Evolutionary conservation across 1,140 invertebrate genomes (phyloP).

Genomic region (Steinernema feltiae): DNA sequence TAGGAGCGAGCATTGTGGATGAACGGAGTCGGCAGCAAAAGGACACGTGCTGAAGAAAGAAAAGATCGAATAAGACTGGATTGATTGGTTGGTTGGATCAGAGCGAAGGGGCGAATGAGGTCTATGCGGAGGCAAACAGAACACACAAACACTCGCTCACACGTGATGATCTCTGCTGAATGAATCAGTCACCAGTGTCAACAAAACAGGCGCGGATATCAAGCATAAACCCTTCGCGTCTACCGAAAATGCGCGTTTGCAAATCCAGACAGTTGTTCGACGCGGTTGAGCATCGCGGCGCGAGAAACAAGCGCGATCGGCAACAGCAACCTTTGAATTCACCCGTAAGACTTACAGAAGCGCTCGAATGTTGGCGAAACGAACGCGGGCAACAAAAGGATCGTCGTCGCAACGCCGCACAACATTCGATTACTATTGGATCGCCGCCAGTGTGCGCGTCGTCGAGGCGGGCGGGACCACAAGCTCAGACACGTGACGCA

Average conservation of each 20-base stretch:
- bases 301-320: no score
- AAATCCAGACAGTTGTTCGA: no score
- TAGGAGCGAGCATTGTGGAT: constrained; percentile 29
- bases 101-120: constrained; percentile 9
- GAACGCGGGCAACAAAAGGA: neutral
- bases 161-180: neutral
- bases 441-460: neutral
- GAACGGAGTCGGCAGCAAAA: constrained; percentile 4
- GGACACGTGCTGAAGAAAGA: constrained; percentile 13
- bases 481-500: neutral
- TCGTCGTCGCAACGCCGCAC: neutral
- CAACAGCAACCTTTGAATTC: no score
- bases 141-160: constrained; percentile 10
- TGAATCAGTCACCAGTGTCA: neutral
- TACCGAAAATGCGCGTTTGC: neutral
- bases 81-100: constrained; percentile 10
- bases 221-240: neutral
- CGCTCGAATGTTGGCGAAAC: neutral
- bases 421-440: constrained; percentile 8
- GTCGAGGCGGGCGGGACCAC: neutral
- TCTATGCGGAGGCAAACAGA: constrained; percentile 8
- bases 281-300: no score
- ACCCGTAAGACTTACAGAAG: neutral
- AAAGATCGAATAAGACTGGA: constrained; percentile 8
- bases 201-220: neutral